A percentile compares a stretch with the other conserved stretches of the same genome.
phyloP scores from a whole-genome alignment of 2,797 vertebrate genomes.

The Eidolon dupreanum region DNA sequence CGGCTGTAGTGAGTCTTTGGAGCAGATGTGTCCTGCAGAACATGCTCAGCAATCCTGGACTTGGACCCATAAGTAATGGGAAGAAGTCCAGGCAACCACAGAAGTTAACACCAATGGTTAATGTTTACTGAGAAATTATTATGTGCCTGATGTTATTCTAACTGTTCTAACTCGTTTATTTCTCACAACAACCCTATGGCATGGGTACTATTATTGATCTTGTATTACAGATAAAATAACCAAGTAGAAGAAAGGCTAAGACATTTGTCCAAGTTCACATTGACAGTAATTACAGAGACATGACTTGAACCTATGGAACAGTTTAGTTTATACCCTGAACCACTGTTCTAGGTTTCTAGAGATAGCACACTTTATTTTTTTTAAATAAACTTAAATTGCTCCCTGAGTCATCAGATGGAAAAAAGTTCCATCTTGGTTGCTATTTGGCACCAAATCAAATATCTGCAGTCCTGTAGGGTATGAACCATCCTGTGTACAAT shows the following conservation, averaged over 20 bases:
- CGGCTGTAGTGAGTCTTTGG: neutral
- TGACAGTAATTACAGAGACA: neutral
- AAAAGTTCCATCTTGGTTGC: neutral
- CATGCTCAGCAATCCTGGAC: neutral
- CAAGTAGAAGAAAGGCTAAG: neutral
- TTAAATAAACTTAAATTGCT: slow-evolving; percentile 49
- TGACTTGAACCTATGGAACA: neutral
- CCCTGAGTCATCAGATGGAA: neutral
- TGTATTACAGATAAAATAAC: neutral
- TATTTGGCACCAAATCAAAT: neutral
- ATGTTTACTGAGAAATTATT: neutral
- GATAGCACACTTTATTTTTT: neutral
- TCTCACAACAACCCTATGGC: neutral
- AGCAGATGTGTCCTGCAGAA: neutral
- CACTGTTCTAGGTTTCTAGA: neutral
- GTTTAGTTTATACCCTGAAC: slow-evolving; percentile 10
- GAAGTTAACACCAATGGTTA: neutral
- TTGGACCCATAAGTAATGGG: neutral
- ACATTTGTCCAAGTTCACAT: neutral
- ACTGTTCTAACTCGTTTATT: neutral
- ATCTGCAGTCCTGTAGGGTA: neutral
- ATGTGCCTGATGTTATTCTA: neutral
- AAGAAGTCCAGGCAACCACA: neutral
- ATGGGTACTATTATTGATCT: neutral
- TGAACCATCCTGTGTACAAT: neutral